Conservation (phyloP, 2,888 invertebrate species). For the Eilema depressum region DNA sequence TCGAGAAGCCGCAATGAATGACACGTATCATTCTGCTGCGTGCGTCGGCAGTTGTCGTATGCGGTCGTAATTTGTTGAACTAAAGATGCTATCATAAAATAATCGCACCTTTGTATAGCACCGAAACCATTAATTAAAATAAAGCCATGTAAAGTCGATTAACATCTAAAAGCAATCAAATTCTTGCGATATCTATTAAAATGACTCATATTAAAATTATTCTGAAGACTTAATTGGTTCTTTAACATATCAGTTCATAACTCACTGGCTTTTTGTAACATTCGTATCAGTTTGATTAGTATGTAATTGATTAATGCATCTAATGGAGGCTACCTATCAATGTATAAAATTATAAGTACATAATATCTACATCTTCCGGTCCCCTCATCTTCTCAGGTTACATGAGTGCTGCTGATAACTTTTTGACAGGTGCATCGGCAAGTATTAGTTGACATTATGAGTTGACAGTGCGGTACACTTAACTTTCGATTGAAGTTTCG, state of each 20-base stretch:
- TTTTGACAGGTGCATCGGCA: neutral
- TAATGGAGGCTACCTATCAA: slow-evolving; percentile 7
- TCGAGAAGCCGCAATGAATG: too few species aligned
- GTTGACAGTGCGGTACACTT: neutral
- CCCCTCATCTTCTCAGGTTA: too few species aligned
- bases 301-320: slow-evolving; percentile 30
- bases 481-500: neutral
- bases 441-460: neutral
- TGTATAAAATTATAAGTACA: too few species aligned
- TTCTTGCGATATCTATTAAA: slow-evolving; percentile 10
- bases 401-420: neutral
- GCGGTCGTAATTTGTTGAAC: too few species aligned
- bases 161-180: slow-evolving; percentile 15
- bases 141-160: neutral
- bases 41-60: too few species aligned
- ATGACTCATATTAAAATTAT: slow-evolving; percentile 17
- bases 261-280: slow-evolving; percentile 23
- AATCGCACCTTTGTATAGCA: neutral
- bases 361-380: slow-evolving; percentile 10
- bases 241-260: slow-evolving; percentile 17
- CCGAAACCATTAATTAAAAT: neutral
- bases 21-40: too few species aligned
- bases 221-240: slow-evolving; percentile 12
- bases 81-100: neutral
- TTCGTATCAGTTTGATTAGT: slow-evolving; percentile 27